Percentiles rank a stretch among this genome's conserved stretches.
These are phyloP conservation scores for Orchesellides sinensis DNA, from an alignment of 2,888 invertebrate species.

Conservation along the genomic window DNA sequence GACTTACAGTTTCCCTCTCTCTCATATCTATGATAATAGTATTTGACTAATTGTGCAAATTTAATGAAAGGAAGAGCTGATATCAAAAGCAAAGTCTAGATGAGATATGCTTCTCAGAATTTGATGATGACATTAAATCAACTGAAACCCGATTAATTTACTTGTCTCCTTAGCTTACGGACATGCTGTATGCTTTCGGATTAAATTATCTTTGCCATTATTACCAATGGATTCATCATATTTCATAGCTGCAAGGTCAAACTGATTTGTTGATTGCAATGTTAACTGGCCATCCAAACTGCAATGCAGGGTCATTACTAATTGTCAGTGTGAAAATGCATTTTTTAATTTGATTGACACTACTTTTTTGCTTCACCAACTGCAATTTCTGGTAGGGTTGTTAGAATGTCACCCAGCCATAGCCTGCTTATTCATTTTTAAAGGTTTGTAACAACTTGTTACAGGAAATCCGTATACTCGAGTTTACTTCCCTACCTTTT, in stretches of 20 bases:
- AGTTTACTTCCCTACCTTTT: not conserved
- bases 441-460: conserved; percentile 27
- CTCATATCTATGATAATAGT: too few relatives aligned
- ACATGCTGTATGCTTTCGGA: too few relatives aligned
- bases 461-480: conserved; percentile 40
- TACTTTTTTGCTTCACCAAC: too few relatives aligned
- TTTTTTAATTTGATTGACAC: too few relatives aligned
- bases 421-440: too few relatives aligned
- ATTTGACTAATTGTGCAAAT: too few relatives aligned
- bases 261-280: conserved; percentile 1
- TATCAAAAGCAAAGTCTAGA: conserved; percentile 35
- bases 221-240: conserved; percentile 11
- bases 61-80: not conserved
- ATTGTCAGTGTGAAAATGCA: too few relatives aligned
- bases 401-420: too few relatives aligned
- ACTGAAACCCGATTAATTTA: not conserved
- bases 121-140: not conserved
- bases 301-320: conserved; percentile 34
- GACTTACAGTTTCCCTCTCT: too few relatives aligned
- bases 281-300: too few relatives aligned
- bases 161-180: too few relatives aligned
- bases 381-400: too few relatives aligned
- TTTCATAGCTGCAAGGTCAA: conserved; percentile 7
- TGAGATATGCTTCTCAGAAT: conserved; percentile 28
- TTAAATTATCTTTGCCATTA: not conserved